These are phyloP conservation scores for Pangasius djambal DNA, from an alignment of 2,797 vertebrate species.

Conservation along the genomic window DNA sequence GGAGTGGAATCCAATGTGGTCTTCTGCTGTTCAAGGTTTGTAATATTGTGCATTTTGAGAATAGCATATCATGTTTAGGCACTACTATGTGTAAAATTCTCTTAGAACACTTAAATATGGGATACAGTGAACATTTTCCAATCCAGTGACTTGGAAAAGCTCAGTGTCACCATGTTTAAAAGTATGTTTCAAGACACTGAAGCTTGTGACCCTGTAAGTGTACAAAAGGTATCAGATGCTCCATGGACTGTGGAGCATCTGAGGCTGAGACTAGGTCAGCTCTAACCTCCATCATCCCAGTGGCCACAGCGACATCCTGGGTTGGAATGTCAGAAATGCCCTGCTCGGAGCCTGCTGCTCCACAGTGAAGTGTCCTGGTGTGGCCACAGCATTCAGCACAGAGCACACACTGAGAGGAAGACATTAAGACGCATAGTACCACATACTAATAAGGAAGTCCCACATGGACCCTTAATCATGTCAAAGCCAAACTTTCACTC, in stretches of 20 bases:
- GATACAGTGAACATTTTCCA: background rate
- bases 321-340: slow-evolving; percentile 55
- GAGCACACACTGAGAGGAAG: slow-evolving; percentile 32
- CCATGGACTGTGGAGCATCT: background rate
- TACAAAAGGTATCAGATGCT: slow-evolving; percentile 2
- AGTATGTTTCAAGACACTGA: background rate
- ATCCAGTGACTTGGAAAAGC: background rate
- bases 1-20: background rate
- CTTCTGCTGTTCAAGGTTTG: background rate
- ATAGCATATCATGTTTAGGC: background rate
- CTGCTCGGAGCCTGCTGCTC: slow-evolving; percentile 33
- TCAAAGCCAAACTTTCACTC: slow-evolving; percentile 21
- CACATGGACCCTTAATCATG: slow-evolving; percentile 31
- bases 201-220: background rate
- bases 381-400: slow-evolving; percentile 9
- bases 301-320: slow-evolving; percentile 31
- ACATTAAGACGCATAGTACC: slow-evolving; percentile 35
- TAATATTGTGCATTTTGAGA: background rate
- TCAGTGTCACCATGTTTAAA: background rate
- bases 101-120: background rate
- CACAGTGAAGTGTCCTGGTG: slow-evolving; percentile 29
- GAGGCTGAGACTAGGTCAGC: slow-evolving; percentile 9
- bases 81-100: background rate
- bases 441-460: slow-evolving; percentile 31
- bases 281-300: background rate